Base-by-base conservation (phyloP, 2,888 invertebrate species). In the Linnaemya vulpina region DNA sequence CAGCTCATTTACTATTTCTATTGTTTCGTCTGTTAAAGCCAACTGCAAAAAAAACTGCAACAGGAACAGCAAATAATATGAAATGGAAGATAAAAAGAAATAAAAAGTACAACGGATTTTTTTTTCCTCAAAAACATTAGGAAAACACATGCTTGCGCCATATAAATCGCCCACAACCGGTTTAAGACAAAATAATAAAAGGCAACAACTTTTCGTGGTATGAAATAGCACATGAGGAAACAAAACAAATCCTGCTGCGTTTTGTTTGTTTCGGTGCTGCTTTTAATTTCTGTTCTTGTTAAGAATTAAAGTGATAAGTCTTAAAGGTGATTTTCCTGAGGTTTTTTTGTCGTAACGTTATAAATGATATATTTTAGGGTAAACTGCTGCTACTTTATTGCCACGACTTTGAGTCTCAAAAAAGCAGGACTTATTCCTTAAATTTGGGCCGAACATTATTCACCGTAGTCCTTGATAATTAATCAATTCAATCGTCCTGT, bases 151-250 rank as follows among this genome's bases (percentile, higher is more conserved):
- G 49, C 38, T 35, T 8, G 51, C 63, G 55, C 20, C 55, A 55
- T 40, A 25, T 22, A 30, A 82, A 76, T 77, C 77, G 73, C 67
- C 71, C 77, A 53, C 77, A 51, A 49, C 51, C 58, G 17, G 20
- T 46, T 30, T 38, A 68, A 68, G 49, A 55, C 38, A 74, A 75
- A 60, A 65, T 46, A 51, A 60, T 51, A 67, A 43, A 30, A 43
- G 20, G 13, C 65, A 51, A 73, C 55, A 65, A 58, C 35, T 35
- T 35, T 35, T 49, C 35, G n/a, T 30, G 22, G n/a, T 51, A 43
- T 55, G 11, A 38, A 20, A 22, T 22, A 38, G 1, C 15, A 46
- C 1, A n/a, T n/a, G n/a, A 46, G 3, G 4, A 62, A 67, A 17
- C 15, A 55, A 17, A 11, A 17, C 38, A 38, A 53, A 22, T 58